Percentiles rank a stretch among this genome's conserved stretches.
Conservation (phyloP, 2,113 vertebrate genomes). For the Microcebus murinus region DNA sequence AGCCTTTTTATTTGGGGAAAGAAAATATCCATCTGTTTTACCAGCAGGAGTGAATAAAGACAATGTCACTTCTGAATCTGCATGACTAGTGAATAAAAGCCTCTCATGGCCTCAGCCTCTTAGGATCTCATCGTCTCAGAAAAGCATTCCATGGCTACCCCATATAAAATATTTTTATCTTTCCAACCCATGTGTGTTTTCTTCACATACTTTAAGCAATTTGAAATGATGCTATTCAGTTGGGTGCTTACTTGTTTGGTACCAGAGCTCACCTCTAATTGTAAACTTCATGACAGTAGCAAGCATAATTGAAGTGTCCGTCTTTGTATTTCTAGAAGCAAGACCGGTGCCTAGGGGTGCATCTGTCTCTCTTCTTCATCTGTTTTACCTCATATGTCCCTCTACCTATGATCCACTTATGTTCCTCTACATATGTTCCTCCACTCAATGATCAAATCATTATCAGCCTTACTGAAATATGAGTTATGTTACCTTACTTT, state of each 20-base stretch:
- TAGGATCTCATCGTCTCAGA: background rate
- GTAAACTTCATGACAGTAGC: background rate
- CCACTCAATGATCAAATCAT: background rate
- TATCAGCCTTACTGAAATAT: background rate
- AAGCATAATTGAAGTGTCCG: background rate
- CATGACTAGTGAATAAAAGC: background rate
- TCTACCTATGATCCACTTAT: background rate
- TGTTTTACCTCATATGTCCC: background rate
- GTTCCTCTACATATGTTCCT: background rate
- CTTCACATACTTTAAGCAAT: background rate
- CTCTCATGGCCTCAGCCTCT: background rate
- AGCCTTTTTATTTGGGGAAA: background rate
- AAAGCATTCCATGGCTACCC: background rate
- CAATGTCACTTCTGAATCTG: background rate
- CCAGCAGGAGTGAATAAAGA: background rate
- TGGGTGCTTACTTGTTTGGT: background rate
- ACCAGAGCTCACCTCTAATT: background rate
- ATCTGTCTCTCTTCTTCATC: background rate
- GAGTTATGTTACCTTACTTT: background rate
- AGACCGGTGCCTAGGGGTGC: background rate
- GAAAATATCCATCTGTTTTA: background rate
- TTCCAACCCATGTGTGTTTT: background rate
- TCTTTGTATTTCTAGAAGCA: background rate
- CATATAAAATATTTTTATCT: background rate
- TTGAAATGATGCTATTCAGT: background rate